These are phyloP conservation scores for Equus przewalskii DNA, from an alignment of 2,113 vertebrate species.

Conservation along the genomic window DNA sequence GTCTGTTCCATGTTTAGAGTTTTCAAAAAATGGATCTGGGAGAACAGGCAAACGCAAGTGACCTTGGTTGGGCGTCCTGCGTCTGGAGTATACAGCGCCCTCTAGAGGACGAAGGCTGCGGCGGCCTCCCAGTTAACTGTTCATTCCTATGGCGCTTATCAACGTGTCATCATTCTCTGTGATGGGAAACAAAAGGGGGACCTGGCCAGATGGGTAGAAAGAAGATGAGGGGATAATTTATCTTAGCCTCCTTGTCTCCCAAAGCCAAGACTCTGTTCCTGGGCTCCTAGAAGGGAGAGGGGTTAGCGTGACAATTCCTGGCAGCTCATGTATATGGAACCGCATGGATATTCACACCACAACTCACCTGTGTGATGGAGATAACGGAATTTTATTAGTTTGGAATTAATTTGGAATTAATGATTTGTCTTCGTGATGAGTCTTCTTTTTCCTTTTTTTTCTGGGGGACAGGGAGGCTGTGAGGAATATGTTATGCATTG, in stretches of 20 bases:
- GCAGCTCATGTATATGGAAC: neutral
- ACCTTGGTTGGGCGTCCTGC: neutral
- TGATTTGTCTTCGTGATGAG: slow-evolving; percentile 55
- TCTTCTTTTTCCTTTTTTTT: neutral
- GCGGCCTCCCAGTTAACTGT: neutral
- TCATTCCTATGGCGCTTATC: neutral
- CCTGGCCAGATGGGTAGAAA: neutral
- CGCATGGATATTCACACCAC: neutral
- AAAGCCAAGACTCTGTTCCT: neutral
- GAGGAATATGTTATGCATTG: slow-evolving; percentile 66
- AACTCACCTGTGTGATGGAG: neutral
- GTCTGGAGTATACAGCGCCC: neutral
- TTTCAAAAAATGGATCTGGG: neutral
- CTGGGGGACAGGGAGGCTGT: neutral
- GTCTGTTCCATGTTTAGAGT: neutral
- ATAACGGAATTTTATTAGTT: slow-evolving; percentile 1
- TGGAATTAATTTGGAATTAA: slow-evolving; percentile 50
- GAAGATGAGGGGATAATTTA: neutral
- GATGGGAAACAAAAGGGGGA: neutral
- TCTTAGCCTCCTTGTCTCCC: neutral
- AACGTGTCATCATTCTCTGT: neutral
- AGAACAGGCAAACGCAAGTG: neutral
- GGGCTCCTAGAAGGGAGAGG: neutral
- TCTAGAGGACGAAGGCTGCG: neutral
- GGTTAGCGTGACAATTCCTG: neutral